phyloP scores from a whole-genome alignment of 2,797 vertebrate genomes.

The Sebastes itinus region DNA sequence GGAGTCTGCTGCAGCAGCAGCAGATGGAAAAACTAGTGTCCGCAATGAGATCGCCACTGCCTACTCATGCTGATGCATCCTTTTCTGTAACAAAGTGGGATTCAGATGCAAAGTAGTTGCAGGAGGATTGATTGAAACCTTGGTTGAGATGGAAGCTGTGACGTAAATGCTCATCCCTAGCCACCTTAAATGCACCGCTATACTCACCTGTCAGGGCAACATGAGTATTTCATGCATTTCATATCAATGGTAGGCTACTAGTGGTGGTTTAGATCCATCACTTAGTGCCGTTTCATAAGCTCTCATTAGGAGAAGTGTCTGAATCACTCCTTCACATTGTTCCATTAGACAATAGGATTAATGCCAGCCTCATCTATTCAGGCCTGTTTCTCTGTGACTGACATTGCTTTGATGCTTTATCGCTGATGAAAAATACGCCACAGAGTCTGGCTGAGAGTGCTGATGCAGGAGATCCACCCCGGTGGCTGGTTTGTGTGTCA shows the following conservation, averaged over 20 bases:
- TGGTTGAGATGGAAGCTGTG: constrained; percentile 1
- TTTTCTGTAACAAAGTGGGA: neutral
- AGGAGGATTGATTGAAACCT: constrained; percentile 1
- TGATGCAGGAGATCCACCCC: constrained; percentile 26
- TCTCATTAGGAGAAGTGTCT: constrained; percentile 53
- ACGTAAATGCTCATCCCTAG: neutral
- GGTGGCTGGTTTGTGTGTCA: constrained; percentile 51
- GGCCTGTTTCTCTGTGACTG: constrained; percentile 12
- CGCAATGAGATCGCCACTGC: neutral
- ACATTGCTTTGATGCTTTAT: constrained; percentile 28
- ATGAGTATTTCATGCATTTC: too few species aligned
- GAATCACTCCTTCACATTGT: constrained; percentile 34
- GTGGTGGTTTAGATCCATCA: constrained; percentile 6
- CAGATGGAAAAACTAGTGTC: neutral
- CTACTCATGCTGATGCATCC: neutral
- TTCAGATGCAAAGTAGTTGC: constrained; percentile 11
- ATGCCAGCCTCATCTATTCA: constrained; percentile 26
- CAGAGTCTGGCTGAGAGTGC: constrained; percentile 3
- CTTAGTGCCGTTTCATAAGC: constrained; percentile 41
- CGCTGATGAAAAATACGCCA: constrained; percentile 38
- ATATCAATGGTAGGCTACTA: neutral
- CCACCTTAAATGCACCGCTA: neutral
- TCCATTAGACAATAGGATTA: constrained; percentile 41
- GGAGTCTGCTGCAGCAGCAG: constrained; percentile 14
- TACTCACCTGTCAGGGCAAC: neutral